Evolutionary conservation across 2,113 vertebrate genomes (phyloP).

Genomic region (Nycticryphes semicollaris): DNA sequence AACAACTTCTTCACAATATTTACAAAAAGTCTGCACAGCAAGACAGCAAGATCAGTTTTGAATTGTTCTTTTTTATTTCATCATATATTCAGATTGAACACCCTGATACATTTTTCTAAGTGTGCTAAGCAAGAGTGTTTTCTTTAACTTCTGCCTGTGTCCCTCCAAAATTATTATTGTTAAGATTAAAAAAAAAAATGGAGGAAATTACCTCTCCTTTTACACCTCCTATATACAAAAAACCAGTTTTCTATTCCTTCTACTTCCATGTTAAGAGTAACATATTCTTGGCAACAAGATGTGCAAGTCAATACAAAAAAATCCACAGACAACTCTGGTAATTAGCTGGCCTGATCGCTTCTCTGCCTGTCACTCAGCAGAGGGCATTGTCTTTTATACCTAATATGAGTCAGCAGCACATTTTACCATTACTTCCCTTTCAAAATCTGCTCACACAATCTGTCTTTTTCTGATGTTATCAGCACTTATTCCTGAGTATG

Average conservation of each 20-base stretch:
- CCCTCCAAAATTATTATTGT: neutral
- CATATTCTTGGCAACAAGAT: neutral
- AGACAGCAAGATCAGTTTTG: neutral
- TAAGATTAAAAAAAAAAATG: neutral
- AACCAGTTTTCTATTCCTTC: neutral
- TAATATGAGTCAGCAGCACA: neutral
- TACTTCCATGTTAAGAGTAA: neutral
- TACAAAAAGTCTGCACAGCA: neutral
- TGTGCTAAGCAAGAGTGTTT: neutral
- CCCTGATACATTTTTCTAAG: neutral
- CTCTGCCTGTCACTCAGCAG: neutral
- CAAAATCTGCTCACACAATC: neutral
- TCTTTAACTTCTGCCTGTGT: neutral
- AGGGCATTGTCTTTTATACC: neutral
- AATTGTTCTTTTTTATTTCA: neutral
- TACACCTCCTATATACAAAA: neutral
- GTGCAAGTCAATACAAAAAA: neutral
- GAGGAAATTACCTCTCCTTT: neutral
- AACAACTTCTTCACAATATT: neutral
- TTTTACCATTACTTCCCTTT: neutral
- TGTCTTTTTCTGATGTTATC: neutral
- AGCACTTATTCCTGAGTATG: neutral
- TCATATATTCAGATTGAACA: neutral
- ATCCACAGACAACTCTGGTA: neutral
- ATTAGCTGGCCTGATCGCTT: neutral